phyloP scores from a whole-genome alignment of 2,113 vertebrate genomes.

The Benitochromis conjunctus region DNA sequence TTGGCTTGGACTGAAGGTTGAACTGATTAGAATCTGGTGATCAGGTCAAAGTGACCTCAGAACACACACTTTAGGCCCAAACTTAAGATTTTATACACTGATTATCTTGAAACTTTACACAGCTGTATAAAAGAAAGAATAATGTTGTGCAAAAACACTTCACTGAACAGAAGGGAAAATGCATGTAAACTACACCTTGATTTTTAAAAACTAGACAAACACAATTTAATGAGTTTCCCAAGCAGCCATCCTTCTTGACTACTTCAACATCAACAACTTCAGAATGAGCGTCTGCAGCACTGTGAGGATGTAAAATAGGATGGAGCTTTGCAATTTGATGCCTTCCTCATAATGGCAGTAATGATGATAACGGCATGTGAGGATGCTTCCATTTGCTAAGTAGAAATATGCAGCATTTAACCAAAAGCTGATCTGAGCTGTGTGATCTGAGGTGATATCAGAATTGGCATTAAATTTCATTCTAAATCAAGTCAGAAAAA shows the following conservation, averaged over 20 bases:
- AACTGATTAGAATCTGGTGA: background rate
- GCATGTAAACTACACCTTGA: background rate
- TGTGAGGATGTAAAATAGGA: background rate
- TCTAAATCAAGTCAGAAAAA: background rate
- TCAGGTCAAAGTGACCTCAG: background rate
- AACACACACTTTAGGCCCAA: background rate
- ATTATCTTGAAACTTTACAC: background rate
- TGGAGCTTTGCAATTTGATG: background rate
- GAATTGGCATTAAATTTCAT: background rate
- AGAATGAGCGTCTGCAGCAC: background rate
- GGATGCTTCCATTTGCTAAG: background rate
- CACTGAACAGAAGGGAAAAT: no score
- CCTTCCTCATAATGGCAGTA: background rate
- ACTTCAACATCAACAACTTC: background rate
- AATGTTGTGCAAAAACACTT: no score
- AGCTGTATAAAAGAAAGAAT: no score
- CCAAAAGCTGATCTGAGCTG: background rate
- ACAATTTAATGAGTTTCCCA: background rate
- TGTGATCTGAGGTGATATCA: background rate
- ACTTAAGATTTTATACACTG: background rate
- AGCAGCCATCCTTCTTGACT: background rate
- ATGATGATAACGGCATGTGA: background rate
- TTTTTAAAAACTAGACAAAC: background rate
- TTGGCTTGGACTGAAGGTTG: background rate
- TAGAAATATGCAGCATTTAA: background rate